phyloP scores from a whole-genome alignment of 2,797 vertebrate genomes.

The Glyptemys insculpta region DNA sequence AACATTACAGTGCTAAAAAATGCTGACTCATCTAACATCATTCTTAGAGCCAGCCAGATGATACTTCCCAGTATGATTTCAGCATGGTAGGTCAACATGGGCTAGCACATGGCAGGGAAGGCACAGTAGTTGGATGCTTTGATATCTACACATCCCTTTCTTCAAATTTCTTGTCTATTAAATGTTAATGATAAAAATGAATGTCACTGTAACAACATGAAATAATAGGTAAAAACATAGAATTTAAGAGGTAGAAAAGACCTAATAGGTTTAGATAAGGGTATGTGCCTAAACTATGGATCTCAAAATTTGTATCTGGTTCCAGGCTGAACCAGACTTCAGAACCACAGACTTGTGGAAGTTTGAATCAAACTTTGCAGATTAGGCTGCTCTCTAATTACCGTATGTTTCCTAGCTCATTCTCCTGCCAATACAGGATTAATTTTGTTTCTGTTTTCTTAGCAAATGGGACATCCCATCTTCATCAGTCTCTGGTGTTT shows the following conservation, averaged over 20 bases:
- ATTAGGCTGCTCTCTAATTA: neutral
- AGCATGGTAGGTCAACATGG: neutral
- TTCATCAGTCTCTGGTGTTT: constrained; percentile 2
- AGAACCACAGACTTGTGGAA: neutral
- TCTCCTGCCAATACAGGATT: neutral
- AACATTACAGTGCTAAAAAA: neutral
- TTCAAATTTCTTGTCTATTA: neutral
- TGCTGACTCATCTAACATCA: too few species aligned
- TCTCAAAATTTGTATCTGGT: neutral
- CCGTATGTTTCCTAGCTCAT: neutral
- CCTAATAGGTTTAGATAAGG: neutral
- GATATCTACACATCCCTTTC: neutral
- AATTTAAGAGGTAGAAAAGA: neutral
- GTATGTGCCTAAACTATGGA: neutral
- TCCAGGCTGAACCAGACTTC: neutral
- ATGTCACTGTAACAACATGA: neutral
- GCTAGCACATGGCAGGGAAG: neutral
- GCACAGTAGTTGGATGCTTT: neutral
- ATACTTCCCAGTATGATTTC: neutral
- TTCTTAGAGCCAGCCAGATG: neutral
- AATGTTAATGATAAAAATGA: neutral
- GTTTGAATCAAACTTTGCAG: neutral
- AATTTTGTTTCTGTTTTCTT: constrained; percentile 23
- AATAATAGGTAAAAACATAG: neutral
- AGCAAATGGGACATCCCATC: neutral